phyloP scores from a whole-genome alignment of 2,888 invertebrate species.

The Thereva nobilitata region DNA sequence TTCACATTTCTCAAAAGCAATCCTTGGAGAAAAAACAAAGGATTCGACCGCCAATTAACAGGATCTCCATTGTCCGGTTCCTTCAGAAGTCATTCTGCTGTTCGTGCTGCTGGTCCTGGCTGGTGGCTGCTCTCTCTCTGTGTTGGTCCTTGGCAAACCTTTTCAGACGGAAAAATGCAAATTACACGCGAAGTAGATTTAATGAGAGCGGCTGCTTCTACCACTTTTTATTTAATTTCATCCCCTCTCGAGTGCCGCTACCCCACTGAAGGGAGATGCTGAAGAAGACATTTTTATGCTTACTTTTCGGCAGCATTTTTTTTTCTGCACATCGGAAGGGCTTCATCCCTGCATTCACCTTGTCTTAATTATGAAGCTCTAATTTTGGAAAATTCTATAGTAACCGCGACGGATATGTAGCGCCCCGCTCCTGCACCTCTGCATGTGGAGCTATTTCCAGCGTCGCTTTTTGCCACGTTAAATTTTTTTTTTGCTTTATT shows the following conservation, averaged over 20 bases:
- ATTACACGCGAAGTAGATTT: constrained; percentile 35
- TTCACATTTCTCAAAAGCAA: background rate
- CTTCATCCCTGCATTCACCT: constrained; percentile 30
- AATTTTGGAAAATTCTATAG: constrained; percentile 25
- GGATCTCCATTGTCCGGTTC: constrained; percentile 26
- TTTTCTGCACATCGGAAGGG: background rate
- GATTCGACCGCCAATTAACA: constrained; percentile 36
- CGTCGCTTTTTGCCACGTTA: no score
- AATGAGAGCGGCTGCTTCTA: constrained; percentile 31
- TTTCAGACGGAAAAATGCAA: constrained; percentile 35
- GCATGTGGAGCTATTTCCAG: no score
- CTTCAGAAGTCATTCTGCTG: background rate
- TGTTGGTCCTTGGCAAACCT: constrained; percentile 34
- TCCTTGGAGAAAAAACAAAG: constrained; percentile 23
- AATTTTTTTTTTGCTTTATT: no score
- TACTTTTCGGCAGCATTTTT: no score
- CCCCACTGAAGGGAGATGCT: no score
- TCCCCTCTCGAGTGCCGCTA: constrained; percentile 5
- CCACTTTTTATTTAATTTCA: constrained; percentile 32
- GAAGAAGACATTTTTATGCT: no score
- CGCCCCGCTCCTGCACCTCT: no score
- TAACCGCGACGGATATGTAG: no score
- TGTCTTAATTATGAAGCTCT: constrained; percentile 35
- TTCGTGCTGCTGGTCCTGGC: constrained; percentile 15
- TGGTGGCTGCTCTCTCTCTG: constrained; percentile 15